Percentiles rank a stretch among this genome's conserved stretches.
Evolutionary conservation across 2,888 invertebrate species (phyloP).

Genomic region (Tineola bisselliella): DNA sequence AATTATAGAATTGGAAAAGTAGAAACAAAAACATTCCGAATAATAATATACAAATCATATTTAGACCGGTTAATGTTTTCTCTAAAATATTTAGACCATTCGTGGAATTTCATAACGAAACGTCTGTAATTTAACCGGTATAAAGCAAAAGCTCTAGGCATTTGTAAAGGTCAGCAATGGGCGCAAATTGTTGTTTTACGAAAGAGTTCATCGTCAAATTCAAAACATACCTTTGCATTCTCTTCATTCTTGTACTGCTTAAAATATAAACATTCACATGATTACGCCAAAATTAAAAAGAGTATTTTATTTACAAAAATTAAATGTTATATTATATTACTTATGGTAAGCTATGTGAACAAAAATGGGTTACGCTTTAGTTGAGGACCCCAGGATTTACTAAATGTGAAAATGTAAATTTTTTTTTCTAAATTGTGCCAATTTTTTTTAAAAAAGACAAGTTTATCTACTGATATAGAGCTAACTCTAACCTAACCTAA

Average conservation of each 20-base stretch:
- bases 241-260: neutral
- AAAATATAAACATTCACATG: no score
- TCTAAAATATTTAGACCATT: constrained; percentile 24
- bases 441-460: no score
- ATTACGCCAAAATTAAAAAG: no score
- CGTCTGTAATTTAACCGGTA: constrained; percentile 30
- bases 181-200: constrained; percentile 2
- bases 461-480: no score
- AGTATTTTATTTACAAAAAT: no score
- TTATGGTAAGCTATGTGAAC: no score
- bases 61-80: constrained; percentile 24
- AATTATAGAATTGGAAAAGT: constrained; percentile 23
- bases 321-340: no score
- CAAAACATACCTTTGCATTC: neutral
- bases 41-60: constrained; percentile 37
- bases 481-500: no score
- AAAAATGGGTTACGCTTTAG: no score
- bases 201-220: constrained; percentile 8
- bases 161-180: constrained; percentile 25
- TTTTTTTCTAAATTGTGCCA: no score
- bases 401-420: no score
- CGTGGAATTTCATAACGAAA: constrained; percentile 42
- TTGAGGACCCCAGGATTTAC: no score
- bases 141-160: constrained; percentile 25
- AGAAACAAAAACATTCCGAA: constrained; percentile 29